Conservation (phyloP, 35 echinoderm and acorn worm species). For the Amphiura filiformis region DNA sequence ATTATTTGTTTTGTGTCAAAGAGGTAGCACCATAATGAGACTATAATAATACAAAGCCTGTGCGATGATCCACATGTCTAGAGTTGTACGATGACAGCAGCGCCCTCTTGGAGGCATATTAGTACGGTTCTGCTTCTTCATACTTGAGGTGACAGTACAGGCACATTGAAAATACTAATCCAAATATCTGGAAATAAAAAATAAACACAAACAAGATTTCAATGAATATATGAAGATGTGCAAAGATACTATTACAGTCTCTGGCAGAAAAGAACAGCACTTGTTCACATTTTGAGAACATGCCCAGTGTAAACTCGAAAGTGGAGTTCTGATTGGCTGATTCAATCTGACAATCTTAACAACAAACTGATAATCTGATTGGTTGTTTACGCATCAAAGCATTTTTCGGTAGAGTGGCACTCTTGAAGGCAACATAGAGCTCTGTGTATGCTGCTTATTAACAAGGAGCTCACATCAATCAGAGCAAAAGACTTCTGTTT, state of each 20-base stretch:
- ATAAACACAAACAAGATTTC: not conserved
- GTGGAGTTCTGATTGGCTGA: too few relatives aligned
- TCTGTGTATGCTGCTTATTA: too few relatives aligned
- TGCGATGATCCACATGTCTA: not conserved
- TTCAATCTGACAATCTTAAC: too few relatives aligned
- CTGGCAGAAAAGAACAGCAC: too few relatives aligned
- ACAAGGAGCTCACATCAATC: too few relatives aligned
- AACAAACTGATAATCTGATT: too few relatives aligned
- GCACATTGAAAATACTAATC: slow-evolving; percentile 91
- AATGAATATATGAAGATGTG: not conserved
- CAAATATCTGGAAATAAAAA: slow-evolving; percentile 81
- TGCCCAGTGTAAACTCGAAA: too few relatives aligned
- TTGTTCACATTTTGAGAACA: too few relatives aligned
- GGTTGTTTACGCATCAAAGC: too few relatives aligned
- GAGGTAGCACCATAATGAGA: slow-evolving; percentile 8
- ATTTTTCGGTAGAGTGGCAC: too few relatives aligned
- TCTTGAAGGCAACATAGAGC: too few relatives aligned
- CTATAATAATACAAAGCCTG: not conserved
- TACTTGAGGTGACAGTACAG: slow-evolving; percentile 84
- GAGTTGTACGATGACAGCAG: not conserved
- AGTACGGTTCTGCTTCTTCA: slow-evolving; percentile 71
- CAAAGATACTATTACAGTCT: not conserved
- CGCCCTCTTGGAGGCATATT: not conserved
- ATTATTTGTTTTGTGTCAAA: not conserved
- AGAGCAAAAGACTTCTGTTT: too few relatives aligned